Evolutionary conservation across 2,113 vertebrate species (phyloP).

Genomic region (Siniperca chuatsi): DNA sequence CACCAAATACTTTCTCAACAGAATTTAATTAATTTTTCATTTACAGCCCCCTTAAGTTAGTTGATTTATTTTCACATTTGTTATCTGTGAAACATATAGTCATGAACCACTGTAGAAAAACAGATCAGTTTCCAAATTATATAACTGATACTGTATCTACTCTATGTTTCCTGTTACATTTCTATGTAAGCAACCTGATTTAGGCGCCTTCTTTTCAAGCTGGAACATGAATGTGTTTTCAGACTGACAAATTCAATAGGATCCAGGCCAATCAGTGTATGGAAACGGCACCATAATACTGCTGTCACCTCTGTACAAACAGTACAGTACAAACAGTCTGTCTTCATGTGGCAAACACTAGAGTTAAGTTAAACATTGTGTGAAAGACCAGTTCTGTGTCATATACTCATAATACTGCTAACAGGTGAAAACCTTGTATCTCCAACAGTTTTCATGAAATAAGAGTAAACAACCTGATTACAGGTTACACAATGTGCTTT

Average conservation of each 20-base stretch:
- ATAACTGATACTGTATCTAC: constrained; percentile 22
- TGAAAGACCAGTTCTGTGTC: background rate
- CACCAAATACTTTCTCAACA: constrained; percentile 25
- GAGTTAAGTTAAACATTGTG: background rate
- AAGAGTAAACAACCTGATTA: background rate
- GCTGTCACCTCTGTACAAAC: constrained; percentile 36
- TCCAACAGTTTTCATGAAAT: background rate
- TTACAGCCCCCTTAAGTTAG: constrained; percentile 17
- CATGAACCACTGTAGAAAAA: constrained; percentile 11
- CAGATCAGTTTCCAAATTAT: constrained; percentile 24
- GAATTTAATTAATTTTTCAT: constrained; percentile 21
- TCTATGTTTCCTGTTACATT: constrained; percentile 19
- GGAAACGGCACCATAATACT: background rate
- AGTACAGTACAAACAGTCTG: background rate
- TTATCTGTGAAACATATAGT: constrained; percentile 13
- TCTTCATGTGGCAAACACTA: constrained; percentile 24
- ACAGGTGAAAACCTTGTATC: background rate
- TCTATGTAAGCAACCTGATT: background rate
- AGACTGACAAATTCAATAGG: constrained; percentile 29
- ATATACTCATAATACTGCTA: background rate
- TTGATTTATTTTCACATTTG: constrained; percentile 38
- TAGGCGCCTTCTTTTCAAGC: background rate
- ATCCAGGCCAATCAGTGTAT: constrained; percentile 26
- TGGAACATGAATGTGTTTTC: constrained; percentile 9
- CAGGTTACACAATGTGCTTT: background rate